Evolutionary conservation across 2,888 invertebrate genomes (phyloP).

Genomic region (Erebia epiphron): DNA sequence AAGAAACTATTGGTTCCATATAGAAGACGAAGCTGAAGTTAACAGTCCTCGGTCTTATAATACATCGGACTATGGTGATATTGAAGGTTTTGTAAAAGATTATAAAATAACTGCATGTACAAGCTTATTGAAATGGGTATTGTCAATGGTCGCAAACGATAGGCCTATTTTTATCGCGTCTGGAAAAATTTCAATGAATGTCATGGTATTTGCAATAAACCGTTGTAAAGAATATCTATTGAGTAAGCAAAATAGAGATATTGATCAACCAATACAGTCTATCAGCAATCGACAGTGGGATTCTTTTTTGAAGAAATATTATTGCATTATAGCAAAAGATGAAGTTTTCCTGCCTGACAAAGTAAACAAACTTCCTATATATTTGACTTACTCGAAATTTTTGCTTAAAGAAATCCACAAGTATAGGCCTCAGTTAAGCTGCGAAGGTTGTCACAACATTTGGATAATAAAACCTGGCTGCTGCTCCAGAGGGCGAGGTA

Average conservation of each 20-base stretch:
- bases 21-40: conserved; percentile 84
- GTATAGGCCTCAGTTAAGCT: conserved; percentile 84
- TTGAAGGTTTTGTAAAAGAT: conserved; percentile 85
- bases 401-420: conserved; percentile 83
- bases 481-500: conserved; percentile 92
- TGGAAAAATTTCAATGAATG: conserved; percentile 81
- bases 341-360: conserved; percentile 73
- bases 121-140: conserved; percentile 86
- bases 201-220: conserved; percentile 87
- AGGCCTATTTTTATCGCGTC: conserved; percentile 71
- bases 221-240: conserved; percentile 86
- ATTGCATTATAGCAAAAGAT: conserved; percentile 83
- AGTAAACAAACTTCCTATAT: conserved; percentile 61
- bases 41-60: conserved; percentile 89
- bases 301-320: conserved; percentile 85
- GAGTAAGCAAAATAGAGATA: conserved; percentile 85
- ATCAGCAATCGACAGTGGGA: conserved; percentile 85
- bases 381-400: conserved; percentile 74
- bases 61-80: conserved; percentile 81
- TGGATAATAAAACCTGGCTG: conserved; percentile 96
- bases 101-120: conserved; percentile 91
- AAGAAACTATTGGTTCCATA: conserved; percentile 85
- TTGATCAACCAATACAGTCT: conserved; percentile 73
- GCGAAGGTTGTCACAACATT: conserved; percentile 92
- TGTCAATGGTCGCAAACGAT: conserved; percentile 65